phyloP scores from a whole-genome alignment of 2,113 vertebrate genomes.

The Cebidichthys violaceus region DNA sequence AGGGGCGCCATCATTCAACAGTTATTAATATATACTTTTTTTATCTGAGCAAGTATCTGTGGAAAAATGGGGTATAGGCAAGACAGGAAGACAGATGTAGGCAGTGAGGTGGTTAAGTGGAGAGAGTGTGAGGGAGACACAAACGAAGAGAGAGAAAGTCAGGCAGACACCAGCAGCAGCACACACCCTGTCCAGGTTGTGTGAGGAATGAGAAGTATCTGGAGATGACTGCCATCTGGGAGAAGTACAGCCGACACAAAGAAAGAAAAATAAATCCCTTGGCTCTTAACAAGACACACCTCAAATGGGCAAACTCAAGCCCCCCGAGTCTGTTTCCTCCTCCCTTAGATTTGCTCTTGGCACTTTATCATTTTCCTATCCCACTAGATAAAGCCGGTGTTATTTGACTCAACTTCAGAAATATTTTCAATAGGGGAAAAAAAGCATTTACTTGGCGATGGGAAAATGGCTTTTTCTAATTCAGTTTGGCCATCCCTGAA shows the following conservation, averaged over 20 bases:
- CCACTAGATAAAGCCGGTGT: conserved; percentile 71
- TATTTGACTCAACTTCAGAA: conserved; percentile 74
- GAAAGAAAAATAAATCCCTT: conserved; percentile 81
- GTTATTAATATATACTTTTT: conserved; percentile 74
- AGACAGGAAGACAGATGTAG: conserved; percentile 73
- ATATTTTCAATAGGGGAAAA: conserved; percentile 63
- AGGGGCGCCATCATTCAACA: conserved; percentile 65
- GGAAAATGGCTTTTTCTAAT: conserved; percentile 58
- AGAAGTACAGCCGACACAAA: conserved; percentile 77
- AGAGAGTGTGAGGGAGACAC: conserved; percentile 57
- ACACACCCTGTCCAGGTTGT: conserved; percentile 82
- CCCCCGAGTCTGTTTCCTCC: conserved; percentile 66
- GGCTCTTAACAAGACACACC: conserved; percentile 79
- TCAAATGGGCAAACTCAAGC: conserved; percentile 70
- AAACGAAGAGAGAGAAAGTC: conserved; percentile 45
- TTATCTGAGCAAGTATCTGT: conserved; percentile 68
- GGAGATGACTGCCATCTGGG: conserved; percentile 83
- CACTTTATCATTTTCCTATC: conserved; percentile 73
- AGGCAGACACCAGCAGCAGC: conserved; percentile 65
- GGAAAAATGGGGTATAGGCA: conserved; percentile 57
- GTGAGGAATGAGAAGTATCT: conserved; percentile 83
- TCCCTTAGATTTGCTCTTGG: conserved; percentile 70
- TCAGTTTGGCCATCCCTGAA: conserved; percentile 58
- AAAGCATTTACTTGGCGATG: conserved; percentile 54
- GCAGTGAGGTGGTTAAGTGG: conserved; percentile 67